phyloP scores from a whole-genome alignment of 1,140 invertebrate species.

The Calosoma granatense region DNA sequence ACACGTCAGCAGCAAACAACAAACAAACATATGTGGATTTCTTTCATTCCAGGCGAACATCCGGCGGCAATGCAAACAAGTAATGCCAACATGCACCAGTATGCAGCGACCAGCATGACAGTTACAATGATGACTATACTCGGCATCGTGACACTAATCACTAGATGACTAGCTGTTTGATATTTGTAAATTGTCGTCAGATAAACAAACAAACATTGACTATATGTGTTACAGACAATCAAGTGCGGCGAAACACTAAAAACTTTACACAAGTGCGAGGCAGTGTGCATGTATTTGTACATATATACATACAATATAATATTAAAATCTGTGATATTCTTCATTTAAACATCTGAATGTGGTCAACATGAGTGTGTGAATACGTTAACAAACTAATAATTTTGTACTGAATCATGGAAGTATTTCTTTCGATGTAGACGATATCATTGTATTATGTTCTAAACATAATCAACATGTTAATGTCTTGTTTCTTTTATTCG shows the following conservation, averaged over 20 bases:
- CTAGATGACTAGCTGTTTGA: too few relatives aligned
- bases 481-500: neutral
- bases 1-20: too few relatives aligned
- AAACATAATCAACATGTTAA: neutral
- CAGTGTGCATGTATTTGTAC: too few relatives aligned
- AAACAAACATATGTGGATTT: too few relatives aligned
- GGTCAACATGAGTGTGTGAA: neutral
- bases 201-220: too few relatives aligned
- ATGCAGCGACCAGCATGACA: too few relatives aligned
- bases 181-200: too few relatives aligned
- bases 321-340: neutral
- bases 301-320: neutral
- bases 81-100: neutral
- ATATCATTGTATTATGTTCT: neutral
- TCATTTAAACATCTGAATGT: neutral
- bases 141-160: too few relatives aligned
- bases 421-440: neutral
- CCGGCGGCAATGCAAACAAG: conserved; percentile 68
- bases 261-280: too few relatives aligned
- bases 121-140: too few relatives aligned
- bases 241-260: too few relatives aligned
- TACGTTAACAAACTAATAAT: neutral
- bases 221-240: neutral
- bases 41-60: conserved; percentile 54
- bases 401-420: neutral